phyloP scores from a whole-genome alignment of 1,140 invertebrate genomes.

The Metaphire vulgaris region DNA sequence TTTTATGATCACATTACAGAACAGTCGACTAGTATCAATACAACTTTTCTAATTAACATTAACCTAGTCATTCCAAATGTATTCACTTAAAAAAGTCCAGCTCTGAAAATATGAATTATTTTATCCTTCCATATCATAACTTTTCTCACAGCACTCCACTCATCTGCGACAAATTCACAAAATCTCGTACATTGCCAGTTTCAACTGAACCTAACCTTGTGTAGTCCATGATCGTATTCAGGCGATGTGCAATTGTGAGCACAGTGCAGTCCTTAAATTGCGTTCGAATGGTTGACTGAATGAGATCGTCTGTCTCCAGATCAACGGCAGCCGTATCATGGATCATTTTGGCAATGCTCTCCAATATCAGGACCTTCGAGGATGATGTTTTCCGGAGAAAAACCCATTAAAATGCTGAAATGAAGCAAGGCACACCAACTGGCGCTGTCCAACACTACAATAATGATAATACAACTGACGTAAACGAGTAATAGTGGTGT shows the following conservation, averaged over 20 bases:
- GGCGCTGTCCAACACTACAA: constrained; percentile 55
- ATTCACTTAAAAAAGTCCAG: not conserved
- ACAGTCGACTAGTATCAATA: too few species aligned
- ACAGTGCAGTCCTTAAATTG: constrained; percentile 52
- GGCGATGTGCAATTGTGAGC: constrained; percentile 69
- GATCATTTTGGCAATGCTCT: constrained; percentile 71
- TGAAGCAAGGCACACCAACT: constrained; percentile 58
- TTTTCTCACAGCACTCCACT: not conserved
- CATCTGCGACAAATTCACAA: not conserved
- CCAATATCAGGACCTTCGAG: too few species aligned
- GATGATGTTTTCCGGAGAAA: constrained; percentile 57
- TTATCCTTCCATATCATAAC: not conserved
- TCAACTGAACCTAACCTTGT: constrained; percentile 61
- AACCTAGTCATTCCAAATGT: not conserved
- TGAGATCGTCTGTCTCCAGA: constrained; percentile 50
- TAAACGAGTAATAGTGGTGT: not conserved
- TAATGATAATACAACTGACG: not conserved
- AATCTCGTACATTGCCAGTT: not conserved
- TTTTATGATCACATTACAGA: too few species aligned
- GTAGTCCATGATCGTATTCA: too few species aligned
- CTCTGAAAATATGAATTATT: not conserved
- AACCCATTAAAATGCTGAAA: too few species aligned
- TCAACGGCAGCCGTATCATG: constrained; percentile 55
- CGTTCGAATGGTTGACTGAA: constrained; percentile 50
- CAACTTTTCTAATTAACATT: not conserved